Base-by-base conservation (phyloP, 2,888 invertebrate species). In the Phorcus lineatus region DNA sequence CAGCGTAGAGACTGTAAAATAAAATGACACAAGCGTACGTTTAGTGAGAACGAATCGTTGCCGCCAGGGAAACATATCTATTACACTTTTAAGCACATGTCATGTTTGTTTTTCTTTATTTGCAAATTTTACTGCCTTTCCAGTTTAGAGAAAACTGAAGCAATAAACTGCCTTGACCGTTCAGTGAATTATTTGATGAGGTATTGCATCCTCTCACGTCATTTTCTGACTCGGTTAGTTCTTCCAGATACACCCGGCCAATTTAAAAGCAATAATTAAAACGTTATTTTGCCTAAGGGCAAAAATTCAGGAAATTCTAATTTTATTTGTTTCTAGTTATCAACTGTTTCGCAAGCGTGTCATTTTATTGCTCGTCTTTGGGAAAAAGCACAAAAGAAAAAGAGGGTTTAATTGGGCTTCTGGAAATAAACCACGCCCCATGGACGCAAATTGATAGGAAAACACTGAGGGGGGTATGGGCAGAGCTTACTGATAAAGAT, bases 251-350 rank as follows among this genome's bases (percentile, higher is more conserved):
- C 62, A 24, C 62, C 62, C 22, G 62, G 17, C 28, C 28, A 62
- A 62, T 62, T 24, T 62, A 28, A 62, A 62, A 62, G 62, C 16
- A 28, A 28, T 28, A 62, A 62, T 62, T 62, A 62, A 62, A 62
- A 62, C 28, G 62, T 62, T 62, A 62, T 62, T 17, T 62, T 62
- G 62, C 62, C 62, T 24, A 4, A 16, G 62, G 62, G 62, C 17
- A 62, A 62, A 62, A 62, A 28, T 2, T 28, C 28, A 62, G 28
- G 28, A 62, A 16, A 28, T 17, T 28, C 62, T 16, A 62, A 62
- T 17, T 62, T 62, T 62, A 62, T 62, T 62, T 62, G 62, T 62
- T 62, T 62, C 62, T 62, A 28, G 62, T 62, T 62, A 62, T 62
- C 28, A 28, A 62, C 28, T 28, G 28, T 62, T 62, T 62, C 28